Conservation (phyloP, 2,797 vertebrate genomes). For the Pseudochirops corinnae region DNA sequence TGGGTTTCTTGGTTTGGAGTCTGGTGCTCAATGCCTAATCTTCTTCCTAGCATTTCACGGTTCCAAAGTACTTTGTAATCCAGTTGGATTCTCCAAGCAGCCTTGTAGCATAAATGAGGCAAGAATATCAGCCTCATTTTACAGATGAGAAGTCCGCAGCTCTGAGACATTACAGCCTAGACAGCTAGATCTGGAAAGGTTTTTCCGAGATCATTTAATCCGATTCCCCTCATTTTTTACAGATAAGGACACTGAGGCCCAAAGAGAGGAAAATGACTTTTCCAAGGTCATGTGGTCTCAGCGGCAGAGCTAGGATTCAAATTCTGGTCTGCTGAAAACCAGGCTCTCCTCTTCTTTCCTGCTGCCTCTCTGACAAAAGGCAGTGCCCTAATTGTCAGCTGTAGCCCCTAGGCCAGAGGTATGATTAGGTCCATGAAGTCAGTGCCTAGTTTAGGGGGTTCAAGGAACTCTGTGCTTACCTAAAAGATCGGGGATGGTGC, state of each 20-base stretch:
- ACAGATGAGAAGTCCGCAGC: background rate
- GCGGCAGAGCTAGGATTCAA: background rate
- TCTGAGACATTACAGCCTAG: slow-evolving; percentile 9
- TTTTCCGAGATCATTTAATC: slow-evolving; percentile 14
- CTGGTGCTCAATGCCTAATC: background rate
- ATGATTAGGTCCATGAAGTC: background rate
- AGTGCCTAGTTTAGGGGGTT: background rate
- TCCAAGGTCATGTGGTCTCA: background rate
- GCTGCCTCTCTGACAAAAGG: background rate
- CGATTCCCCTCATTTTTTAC: background rate
- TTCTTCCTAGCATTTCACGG: background rate
- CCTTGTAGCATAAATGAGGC: background rate
- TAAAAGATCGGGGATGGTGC: background rate
- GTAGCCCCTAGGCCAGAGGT: background rate
- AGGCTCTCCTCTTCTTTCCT: background rate
- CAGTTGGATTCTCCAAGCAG: background rate
- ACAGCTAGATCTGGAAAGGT: slow-evolving; percentile 5
- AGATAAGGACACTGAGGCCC: background rate
- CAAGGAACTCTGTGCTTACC: background rate
- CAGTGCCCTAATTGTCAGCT: background rate
- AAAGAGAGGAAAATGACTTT: background rate
- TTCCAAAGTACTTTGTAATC: background rate
- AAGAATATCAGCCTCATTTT: background rate
- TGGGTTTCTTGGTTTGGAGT: background rate
- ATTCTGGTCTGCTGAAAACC: background rate